Conservation (phyloP, 2,797 vertebrate genomes). For the Oreochromis grahami region DNA sequence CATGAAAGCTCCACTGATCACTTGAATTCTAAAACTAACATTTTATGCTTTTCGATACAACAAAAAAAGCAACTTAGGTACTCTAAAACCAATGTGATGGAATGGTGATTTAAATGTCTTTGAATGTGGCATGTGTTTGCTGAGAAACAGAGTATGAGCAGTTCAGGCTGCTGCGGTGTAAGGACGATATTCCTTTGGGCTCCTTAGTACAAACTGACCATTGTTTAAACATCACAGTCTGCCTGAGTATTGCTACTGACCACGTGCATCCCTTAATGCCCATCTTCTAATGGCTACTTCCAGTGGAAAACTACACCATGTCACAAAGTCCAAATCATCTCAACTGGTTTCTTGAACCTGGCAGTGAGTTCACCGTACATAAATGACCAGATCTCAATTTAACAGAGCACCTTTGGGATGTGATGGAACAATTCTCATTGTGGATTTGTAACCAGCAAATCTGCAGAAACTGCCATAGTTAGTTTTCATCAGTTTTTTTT, state of each 20-base stretch:
- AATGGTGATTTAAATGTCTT: not conserved
- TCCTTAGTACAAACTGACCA: not conserved
- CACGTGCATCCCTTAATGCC: not conserved
- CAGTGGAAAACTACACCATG: fast-evolving
- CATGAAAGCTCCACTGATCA: not conserved
- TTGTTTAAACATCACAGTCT: not conserved
- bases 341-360: not conserved
- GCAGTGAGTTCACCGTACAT: not conserved
- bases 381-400: not conserved
- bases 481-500: not conserved
- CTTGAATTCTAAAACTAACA: not conserved
- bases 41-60: fast-evolving
- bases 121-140: not conserved
- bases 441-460: not conserved
- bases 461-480: not conserved
- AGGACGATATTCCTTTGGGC: not conserved
- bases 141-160: not conserved
- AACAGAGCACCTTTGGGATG: not conserved
- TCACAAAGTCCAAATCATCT: not conserved
- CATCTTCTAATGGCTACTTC: not conserved
- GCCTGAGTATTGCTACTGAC: not conserved
- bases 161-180: not conserved
- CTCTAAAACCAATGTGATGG: not conserved
- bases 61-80: not conserved
- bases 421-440: not conserved